Conservation (phyloP, 2,797 vertebrate species). For the Notolabrus celidotus region DNA sequence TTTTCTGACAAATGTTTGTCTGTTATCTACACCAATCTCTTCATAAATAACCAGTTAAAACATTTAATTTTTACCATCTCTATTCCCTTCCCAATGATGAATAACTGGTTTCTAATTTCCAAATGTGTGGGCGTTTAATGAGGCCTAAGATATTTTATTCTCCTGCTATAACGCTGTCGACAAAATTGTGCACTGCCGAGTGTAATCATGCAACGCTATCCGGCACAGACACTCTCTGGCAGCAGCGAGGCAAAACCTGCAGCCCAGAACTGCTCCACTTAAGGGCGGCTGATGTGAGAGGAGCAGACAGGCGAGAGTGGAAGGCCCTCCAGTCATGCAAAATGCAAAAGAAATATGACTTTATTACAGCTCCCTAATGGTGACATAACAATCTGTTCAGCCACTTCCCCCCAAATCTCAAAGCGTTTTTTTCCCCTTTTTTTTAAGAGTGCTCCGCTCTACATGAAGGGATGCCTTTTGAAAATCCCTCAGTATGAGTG, state of each 20-base stretch:
- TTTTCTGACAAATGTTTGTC: neutral
- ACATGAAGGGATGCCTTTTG: slow-evolving; percentile 29
- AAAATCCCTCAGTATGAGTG: slow-evolving; percentile 29
- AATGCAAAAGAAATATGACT: slow-evolving; percentile 93
- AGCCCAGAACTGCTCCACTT: slow-evolving; percentile 93
- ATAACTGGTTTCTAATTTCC: slow-evolving; percentile 77
- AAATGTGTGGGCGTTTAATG: slow-evolving; percentile 79
- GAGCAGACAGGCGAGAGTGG: slow-evolving; percentile 95
- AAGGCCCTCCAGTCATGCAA: slow-evolving; percentile 92
- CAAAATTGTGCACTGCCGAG: slow-evolving; percentile 71
- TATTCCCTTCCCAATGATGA: slow-evolving; percentile 44
- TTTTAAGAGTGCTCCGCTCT: slow-evolving; percentile 55
- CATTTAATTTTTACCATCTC: slow-evolving; percentile 27
- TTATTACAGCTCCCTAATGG: slow-evolving; percentile 85
- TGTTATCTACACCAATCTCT: neutral
- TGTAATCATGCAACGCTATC: slow-evolving; percentile 78
- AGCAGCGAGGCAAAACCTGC: slow-evolving; percentile 88
- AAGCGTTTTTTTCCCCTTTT: slow-evolving; percentile 42
- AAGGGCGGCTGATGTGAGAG: slow-evolving; percentile 91
- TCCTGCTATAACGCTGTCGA: slow-evolving; percentile 73
- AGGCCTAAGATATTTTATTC: slow-evolving; percentile 79
- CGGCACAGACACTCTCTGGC: slow-evolving; percentile 78
- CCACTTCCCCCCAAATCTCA: slow-evolving; percentile 77
- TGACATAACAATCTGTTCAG: slow-evolving; percentile 87
- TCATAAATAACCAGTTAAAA: slow-evolving; percentile 14